Evolutionary conservation across 2,888 invertebrate species (phyloP).

Genomic region (Chirona hameri): DNA sequence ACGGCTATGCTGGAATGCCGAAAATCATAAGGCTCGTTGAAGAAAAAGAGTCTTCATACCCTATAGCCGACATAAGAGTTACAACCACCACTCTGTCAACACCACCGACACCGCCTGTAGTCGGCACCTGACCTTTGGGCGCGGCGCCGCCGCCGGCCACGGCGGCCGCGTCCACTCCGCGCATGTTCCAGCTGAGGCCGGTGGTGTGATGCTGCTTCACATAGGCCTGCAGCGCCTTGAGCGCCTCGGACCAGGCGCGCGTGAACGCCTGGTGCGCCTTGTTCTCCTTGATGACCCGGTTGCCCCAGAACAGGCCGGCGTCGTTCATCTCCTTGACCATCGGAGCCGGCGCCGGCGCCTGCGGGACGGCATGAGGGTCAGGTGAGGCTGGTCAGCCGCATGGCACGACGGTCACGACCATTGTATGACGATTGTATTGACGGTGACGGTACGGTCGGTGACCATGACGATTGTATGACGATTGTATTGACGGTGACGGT

Average conservation of each 20-base stretch:
- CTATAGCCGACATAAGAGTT: too few species aligned
- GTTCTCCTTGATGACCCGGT: conserved; percentile 88
- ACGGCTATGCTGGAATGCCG: too few species aligned
- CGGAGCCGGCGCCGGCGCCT: conserved; percentile 87
- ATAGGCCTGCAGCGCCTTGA: conserved; percentile 82
- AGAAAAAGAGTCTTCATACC: too few species aligned
- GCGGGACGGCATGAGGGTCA: conserved; percentile 40
- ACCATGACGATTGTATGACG: too few species aligned
- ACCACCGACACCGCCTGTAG: background rate
- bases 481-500: too few species aligned
- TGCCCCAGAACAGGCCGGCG: conserved; percentile 95
- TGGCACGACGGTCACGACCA: too few species aligned
- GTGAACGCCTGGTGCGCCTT: conserved; percentile 34
- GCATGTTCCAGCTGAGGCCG: conserved; percentile 76
- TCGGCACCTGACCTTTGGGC: conserved; percentile 33
- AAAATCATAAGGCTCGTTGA: too few species aligned
- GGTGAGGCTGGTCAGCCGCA: too few species aligned
- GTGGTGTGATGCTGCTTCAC: conserved; percentile 95
- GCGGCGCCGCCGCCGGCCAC: conserved; percentile 34
- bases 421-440: too few species aligned
- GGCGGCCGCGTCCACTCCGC: conserved; percentile 33
- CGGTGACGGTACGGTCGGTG: too few species aligned
- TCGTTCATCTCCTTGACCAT: conserved; percentile 98
- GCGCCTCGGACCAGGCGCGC: conserved; percentile 78
- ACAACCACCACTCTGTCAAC: background rate